Percentiles rank a stretch among this genome's conserved stretches.
phyloP scores from a whole-genome alignment of 2,113 vertebrate species.

The Neogale vison region DNA sequence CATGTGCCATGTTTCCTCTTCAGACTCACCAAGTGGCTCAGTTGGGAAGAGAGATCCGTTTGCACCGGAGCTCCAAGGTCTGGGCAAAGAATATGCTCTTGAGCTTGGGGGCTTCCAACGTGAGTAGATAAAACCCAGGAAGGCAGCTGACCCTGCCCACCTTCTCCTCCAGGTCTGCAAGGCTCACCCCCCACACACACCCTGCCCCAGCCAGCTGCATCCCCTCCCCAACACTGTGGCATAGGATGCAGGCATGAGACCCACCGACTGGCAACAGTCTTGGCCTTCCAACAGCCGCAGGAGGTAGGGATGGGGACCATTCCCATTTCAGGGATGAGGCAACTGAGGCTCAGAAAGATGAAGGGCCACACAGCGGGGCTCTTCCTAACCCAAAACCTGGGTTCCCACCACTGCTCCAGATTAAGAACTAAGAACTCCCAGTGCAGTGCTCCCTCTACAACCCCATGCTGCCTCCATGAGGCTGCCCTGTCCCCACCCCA shows the following conservation, averaged over 20 bases:
- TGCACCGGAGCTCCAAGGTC: background rate
- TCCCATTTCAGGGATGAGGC: background rate
- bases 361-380: background rate
- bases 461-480: background rate
- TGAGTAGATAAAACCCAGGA: background rate
- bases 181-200: background rate
- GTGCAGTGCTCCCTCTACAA: background rate
- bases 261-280: background rate
- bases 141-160: background rate
- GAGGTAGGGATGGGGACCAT: background rate
- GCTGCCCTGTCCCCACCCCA: background rate
- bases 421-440: background rate
- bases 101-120: background rate
- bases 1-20: accelerated
- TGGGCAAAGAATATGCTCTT: background rate
- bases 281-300: background rate
- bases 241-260: background rate
- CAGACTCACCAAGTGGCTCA: background rate
- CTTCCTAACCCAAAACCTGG: background rate
- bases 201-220: no score
- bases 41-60: background rate
- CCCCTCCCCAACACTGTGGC: background rate
- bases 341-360: background rate
- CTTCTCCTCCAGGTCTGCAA: background rate
- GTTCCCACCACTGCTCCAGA: background rate